Base-by-base conservation (phyloP, 2,113 vertebrate species). In the Ictidomys tridecemlineatus region DNA sequence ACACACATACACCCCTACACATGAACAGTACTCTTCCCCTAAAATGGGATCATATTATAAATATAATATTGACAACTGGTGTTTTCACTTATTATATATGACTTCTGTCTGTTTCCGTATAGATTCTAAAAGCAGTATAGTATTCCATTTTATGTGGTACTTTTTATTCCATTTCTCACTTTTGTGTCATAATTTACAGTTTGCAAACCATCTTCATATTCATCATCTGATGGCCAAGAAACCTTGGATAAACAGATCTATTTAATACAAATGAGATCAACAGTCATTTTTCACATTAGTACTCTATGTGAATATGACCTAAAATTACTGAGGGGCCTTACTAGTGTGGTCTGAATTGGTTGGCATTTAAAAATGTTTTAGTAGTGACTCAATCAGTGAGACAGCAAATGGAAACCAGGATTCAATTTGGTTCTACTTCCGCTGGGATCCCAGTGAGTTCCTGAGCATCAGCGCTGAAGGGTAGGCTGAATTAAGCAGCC, bases 351-450 rank as follows among this genome's bases (percentile, higher is more conserved):
- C 61, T 85, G 65, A 92, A 94, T 78, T 76, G 61, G 3, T 67
- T 37, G 65, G 8, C 79, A 45, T 91, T 95, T 32, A 58, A 93
- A 91, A 69, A 37, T 32, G 20, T 87, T 94, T 91, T 85, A 58
- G 73, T 76, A 86, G 74, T 78, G 77, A 88, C 32, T 80, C 39
- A 20, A 77, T 92, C 79, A 69, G 28, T 13, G 42, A 88, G 39
- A 85, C 37, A 82, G 17, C 26, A 69, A 84, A 69, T 84, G 76
- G 78, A 97, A 97, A 93, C 34, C 83, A 87, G 22, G 17, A 92
- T 78, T 58, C 72, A 61, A 22, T 39, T 82, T 88, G 34, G 58
- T 93, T 96, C 48, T 39, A 0, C 34, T 76, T 85, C 67, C 79
- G 45, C 77, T 78, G 28, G 88, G 53, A 96, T 82, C 32, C 32